Percentiles rank a stretch among this genome's conserved stretches.
Conservation (phyloP, 2,888 invertebrate species). For the Synanthedon tipuliformis region DNA sequence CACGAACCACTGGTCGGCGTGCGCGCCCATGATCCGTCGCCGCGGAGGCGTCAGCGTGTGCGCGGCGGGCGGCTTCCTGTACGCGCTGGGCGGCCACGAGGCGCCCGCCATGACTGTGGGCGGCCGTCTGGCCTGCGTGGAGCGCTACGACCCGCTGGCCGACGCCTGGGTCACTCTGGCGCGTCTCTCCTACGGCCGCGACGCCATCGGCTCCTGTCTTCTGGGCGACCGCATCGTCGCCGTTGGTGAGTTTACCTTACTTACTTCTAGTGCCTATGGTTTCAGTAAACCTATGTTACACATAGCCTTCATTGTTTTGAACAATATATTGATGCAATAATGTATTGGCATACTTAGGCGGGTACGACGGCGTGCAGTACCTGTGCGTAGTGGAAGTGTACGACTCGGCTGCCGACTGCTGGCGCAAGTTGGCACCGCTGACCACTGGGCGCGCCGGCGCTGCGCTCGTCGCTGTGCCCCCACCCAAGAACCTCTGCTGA, state of each 20-base stretch:
- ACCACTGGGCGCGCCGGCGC: conserved; percentile 90
- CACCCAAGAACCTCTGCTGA: conserved; percentile 47
- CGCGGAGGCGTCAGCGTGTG: conserved; percentile 92
- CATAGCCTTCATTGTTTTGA: no score
- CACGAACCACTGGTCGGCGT: conserved; percentile 81
- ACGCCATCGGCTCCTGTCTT: conserved; percentile 89
- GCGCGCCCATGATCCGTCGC: conserved; percentile 87
- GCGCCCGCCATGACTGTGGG: conserved; percentile 80
- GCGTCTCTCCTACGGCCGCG: conserved; percentile 84
- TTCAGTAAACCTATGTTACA: no score
- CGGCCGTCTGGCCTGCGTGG: conserved; percentile 89
- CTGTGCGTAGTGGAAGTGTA: conserved; percentile 89
- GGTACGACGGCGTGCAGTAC: conserved; percentile 92
- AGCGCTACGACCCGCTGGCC: conserved; percentile 82
- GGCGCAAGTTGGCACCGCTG: conserved; percentile 82
- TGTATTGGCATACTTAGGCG: conserved; percentile 66
- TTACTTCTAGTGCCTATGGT: no score
- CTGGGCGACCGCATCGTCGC: conserved; percentile 86
- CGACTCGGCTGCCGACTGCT: conserved; percentile 84
- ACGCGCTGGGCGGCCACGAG: conserved; percentile 94
- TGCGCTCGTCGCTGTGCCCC: conserved; percentile 75
- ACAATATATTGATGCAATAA: not conserved
- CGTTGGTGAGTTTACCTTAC: conserved; percentile 72
- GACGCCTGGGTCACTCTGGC: conserved; percentile 91
- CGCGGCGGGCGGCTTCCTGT: conserved; percentile 88